A percentile compares a stretch with the other conserved stretches of the same genome.
phyloP scores from a whole-genome alignment of 2,113 vertebrate species.

The Pholis gunnellus region DNA sequence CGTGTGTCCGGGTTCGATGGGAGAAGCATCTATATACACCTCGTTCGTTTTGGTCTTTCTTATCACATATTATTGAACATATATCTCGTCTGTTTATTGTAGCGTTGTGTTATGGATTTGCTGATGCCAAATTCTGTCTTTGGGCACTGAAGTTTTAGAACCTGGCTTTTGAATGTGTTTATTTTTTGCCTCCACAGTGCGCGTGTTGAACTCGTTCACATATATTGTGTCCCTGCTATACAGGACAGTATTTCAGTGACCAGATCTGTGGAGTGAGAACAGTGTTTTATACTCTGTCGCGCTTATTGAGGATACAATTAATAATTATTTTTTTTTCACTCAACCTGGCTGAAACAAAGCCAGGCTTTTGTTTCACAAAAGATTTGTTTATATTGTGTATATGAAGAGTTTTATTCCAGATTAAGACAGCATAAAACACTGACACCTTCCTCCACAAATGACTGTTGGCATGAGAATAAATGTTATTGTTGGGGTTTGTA shows the following conservation, averaged over 20 bases:
- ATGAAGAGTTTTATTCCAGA: slow-evolving; percentile 64
- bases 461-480: slow-evolving; percentile 19
- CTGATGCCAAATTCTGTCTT: slow-evolving; percentile 73
- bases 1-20: background rate
- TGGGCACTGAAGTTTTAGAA: slow-evolving; percentile 73
- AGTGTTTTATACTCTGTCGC: slow-evolving; percentile 40
- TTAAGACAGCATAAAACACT: slow-evolving; percentile 18
- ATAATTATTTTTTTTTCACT: slow-evolving; percentile 2
- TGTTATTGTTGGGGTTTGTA: slow-evolving; percentile 5
- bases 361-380: slow-evolving; percentile 11
- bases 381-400: slow-evolving; percentile 56
- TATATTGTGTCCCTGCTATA: slow-evolving; percentile 48
- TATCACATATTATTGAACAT: slow-evolving; percentile 58
- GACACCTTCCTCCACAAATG: slow-evolving; percentile 12
- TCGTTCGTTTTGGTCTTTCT: slow-evolving; percentile 44
- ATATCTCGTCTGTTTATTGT: slow-evolving; percentile 59
- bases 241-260: slow-evolving; percentile 24
- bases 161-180: slow-evolving; percentile 77
- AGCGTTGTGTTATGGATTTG: slow-evolving; percentile 29
- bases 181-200: slow-evolving; percentile 46
- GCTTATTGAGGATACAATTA: slow-evolving; percentile 24
- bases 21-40: slow-evolving; percentile 48
- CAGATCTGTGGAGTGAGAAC: slow-evolving; percentile 36
- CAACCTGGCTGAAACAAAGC: slow-evolving; percentile 9
- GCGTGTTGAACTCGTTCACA: slow-evolving; percentile 28